These are phyloP conservation scores for Odontamblyopus rebecca DNA, from an alignment of 2,797 vertebrate genomes.

Conservation along the genomic window DNA sequence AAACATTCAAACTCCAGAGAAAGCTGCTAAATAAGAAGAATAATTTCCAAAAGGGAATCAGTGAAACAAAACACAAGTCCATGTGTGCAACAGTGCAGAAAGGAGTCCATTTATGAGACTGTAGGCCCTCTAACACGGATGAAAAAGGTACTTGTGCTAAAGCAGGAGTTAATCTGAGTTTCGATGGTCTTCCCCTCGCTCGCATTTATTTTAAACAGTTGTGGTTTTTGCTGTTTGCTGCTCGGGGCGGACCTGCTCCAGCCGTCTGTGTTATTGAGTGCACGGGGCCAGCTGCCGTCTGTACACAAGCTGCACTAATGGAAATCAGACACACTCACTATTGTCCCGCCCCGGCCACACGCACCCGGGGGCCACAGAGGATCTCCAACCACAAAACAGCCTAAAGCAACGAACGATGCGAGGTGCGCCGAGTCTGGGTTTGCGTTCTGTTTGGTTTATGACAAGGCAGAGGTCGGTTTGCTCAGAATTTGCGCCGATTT, in stretches of 20 bases:
- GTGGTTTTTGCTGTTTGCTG: background rate
- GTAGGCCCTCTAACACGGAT: background rate
- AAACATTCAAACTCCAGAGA: too few relatives aligned
- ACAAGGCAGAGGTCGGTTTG: background rate
- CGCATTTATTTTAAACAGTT: background rate
- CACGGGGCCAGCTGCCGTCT: constrained; percentile 21
- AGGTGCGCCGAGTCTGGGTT: background rate
- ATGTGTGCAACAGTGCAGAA: background rate
- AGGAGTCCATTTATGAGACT: too few relatives aligned
- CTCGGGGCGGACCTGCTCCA: constrained; percentile 3
- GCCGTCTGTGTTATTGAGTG: constrained; percentile 20
- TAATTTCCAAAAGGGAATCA: too few relatives aligned
- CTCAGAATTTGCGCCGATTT: too few relatives aligned
- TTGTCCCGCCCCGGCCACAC: background rate
- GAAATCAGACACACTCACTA: background rate
- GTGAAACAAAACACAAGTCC: background rate
- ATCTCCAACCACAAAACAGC: background rate
- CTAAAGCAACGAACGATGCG: too few relatives aligned
- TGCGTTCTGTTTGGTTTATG: background rate
- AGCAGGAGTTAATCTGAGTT: background rate
- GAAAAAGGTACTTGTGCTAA: background rate
- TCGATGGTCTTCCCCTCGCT: background rate
- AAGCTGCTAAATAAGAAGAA: too few relatives aligned
- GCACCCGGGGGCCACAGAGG: background rate
- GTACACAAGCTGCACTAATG: background rate